Evolutionary conservation across 1,140 invertebrate species (phyloP), one percentile per base, ranked within the genome.

Genomic region (Heterodera carotae): DNA sequence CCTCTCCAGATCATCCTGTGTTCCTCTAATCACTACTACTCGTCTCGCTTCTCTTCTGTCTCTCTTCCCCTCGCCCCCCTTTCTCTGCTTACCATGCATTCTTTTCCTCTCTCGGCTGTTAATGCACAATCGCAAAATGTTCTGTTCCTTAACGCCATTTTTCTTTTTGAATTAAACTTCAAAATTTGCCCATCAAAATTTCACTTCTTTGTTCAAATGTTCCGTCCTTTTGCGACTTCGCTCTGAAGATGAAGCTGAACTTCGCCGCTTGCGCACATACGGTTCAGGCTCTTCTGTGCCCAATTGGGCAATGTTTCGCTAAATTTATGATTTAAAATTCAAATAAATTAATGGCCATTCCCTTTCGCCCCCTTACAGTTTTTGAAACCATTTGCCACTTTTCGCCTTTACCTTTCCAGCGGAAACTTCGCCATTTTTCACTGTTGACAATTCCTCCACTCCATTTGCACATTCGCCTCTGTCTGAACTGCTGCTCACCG

Each of bases 51-150:
- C 34, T 59, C 22, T 56, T 71, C 29, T 31, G 6, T 39, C 18
- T 71, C n/a, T 22, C 31, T 18, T 5, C 39, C 4, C 22, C 29
- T 39, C 29, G 4, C 27, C 31, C 22, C 39, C 43, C 3, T 72
- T 34, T 31, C 10, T 8, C 5, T 31, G 27, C 25, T 69, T 69
- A 71, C 69, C 95, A 86, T 97, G 95, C 95, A 97, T 97, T 86
- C 95, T 90, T 85, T 94, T 89, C 56, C 95, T 90, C 88, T 97
- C 95, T 59, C 95, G 90, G 0, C 94, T 94, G 89, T 97, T 97
- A 76, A 97, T 96, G 84, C 94, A 95, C 76, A 96, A 89, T 69
- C 95, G 90, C 10, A 96, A 27, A 8, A 72, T 81, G 39, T 75
- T 66, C 34, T 82, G 81, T 43, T 81, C 80, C 80, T 80, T n/a